Evolutionary conservation across 1,140 invertebrate species (phyloP).

Genomic region (Drosophila aff.): DNA sequence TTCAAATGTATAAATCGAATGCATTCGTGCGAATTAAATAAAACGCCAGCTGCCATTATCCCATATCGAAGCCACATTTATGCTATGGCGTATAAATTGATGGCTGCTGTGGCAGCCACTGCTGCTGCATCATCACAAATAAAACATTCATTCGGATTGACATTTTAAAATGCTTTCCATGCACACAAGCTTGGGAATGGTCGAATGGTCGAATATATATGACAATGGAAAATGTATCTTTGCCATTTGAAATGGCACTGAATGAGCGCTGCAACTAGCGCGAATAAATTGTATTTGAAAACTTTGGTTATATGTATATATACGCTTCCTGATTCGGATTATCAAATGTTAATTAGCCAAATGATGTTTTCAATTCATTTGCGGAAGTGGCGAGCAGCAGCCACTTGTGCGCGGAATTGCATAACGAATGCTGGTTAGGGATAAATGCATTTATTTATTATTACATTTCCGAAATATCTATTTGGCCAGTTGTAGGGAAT

Average conservation of each 20-base stretch:
- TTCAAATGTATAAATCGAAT: constrained; percentile 47
- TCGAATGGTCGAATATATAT: constrained; percentile 40
- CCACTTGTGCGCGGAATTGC: not conserved
- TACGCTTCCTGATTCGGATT: constrained; percentile 14
- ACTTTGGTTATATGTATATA: not conserved
- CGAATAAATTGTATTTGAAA: constrained; percentile 38
- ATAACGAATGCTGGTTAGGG: too few relatives aligned
- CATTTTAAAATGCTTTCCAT: constrained; percentile 72
- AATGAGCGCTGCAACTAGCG: constrained; percentile 7
- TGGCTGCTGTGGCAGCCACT: constrained; percentile 8
- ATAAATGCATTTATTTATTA: not conserved
- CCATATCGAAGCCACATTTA: constrained; percentile 37
- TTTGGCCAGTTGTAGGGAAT: not conserved
- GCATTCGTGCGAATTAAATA: constrained; percentile 54
- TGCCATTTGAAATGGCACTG: constrained; percentile 39
- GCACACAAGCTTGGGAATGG: constrained; percentile 30
- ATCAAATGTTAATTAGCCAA: constrained; percentile 44
- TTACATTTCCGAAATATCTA: constrained; percentile 9
- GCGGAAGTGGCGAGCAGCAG: constrained; percentile 15
- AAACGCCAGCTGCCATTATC: constrained; percentile 51
- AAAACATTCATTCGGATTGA: constrained; percentile 58
- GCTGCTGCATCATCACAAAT: constrained; percentile 38
- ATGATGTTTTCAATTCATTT: constrained; percentile 27
- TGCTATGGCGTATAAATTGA: constrained; percentile 43
- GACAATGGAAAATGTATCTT: constrained; percentile 49